Conservation (phyloP, 2,888 invertebrate genomes). For the Diarsia rubi region DNA sequence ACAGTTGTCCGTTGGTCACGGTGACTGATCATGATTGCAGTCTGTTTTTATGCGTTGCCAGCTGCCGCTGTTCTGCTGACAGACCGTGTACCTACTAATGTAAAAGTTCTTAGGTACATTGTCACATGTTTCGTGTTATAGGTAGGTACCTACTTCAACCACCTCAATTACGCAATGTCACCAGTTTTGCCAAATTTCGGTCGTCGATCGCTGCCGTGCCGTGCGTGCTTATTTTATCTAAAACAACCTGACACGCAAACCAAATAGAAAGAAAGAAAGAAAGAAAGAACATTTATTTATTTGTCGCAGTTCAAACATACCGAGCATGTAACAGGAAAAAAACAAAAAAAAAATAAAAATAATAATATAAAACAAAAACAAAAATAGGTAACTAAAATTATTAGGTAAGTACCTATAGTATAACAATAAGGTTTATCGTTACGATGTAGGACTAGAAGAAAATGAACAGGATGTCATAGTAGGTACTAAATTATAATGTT, state of each 20-base stretch:
- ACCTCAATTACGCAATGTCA: slow-evolving; percentile 47
- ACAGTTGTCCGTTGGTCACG: slow-evolving; percentile 52
- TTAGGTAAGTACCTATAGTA: no score
- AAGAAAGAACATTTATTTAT: no score
- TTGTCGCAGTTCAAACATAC: no score
- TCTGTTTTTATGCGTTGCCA: slow-evolving; percentile 35
- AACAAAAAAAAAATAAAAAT: no score
- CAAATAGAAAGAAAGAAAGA: no score
- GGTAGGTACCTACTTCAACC: background rate
- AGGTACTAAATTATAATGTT: background rate
- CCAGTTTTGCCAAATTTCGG: slow-evolving; percentile 44
- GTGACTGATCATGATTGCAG: slow-evolving; percentile 49
- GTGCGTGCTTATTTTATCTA: slow-evolving; percentile 56
- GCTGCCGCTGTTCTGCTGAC: slow-evolving; percentile 7
- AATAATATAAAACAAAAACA: no score
- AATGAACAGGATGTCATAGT: slow-evolving; percentile 8
- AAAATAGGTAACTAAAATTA: slow-evolving; percentile 21
- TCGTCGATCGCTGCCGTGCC: slow-evolving; percentile 64
- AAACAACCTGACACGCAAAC: slow-evolving; percentile 73
- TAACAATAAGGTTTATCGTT: slow-evolving; percentile 32
- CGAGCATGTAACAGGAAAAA: no score
- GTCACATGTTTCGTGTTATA: slow-evolving; percentile 19
- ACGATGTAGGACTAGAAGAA: slow-evolving; percentile 10
- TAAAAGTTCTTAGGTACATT: background rate
- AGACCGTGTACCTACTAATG: slow-evolving; percentile 4